phyloP scores from a whole-genome alignment of 2,888 invertebrate species.

The Dione juno region DNA sequence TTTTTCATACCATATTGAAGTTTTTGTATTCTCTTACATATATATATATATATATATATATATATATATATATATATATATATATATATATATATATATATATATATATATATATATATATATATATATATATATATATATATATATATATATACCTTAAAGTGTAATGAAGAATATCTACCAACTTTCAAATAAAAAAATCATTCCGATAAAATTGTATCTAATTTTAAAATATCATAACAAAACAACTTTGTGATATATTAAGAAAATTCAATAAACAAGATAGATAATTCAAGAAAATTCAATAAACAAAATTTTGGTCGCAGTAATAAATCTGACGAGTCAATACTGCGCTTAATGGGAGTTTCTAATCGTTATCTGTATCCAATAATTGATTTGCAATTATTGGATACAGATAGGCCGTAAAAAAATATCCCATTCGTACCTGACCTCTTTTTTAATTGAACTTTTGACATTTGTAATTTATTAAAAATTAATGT shows the following conservation, averaged over 20 bases:
- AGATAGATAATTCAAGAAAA: not conserved
- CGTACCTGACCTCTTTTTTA: not conserved
- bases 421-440: slow-evolving; percentile 15
- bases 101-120: no score
- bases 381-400: slow-evolving; percentile 33
- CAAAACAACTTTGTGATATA: not conserved
- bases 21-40: no score
- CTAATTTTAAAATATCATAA: not conserved
- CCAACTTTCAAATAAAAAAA: no score
- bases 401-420: slow-evolving; percentile 34
- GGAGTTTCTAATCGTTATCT: slow-evolving; percentile 33
- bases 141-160: no score
- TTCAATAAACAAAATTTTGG: slow-evolving; percentile 21
- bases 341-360: slow-evolving; percentile 38
- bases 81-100: no score
- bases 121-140: no score
- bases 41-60: no score
- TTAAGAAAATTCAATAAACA: slow-evolving; percentile 5
- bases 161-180: no score
- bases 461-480: not conserved
- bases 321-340: slow-evolving; percentile 32
- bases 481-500: not conserved
- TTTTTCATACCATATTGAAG: no score
- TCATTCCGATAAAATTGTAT: no score
- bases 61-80: no score